Conservation (phyloP, 2,113 vertebrate species). For the Oncorhynchus mykiss region DNA sequence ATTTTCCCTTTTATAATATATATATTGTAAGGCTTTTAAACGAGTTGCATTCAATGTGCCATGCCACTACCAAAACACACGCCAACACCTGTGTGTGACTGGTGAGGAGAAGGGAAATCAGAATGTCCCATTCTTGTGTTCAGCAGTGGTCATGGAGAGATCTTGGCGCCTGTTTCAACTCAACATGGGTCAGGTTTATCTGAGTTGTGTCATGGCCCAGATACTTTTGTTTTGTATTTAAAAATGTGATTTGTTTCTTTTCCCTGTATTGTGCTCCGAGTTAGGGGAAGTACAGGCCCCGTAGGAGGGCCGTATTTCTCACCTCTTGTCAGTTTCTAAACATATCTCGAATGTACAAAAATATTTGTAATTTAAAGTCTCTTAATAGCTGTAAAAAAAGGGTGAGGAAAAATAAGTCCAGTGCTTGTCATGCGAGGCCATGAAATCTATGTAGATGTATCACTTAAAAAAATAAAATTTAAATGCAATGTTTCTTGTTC, state of each 20-base stretch:
- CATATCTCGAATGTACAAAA: conserved; percentile 62
- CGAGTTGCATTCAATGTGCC: conserved; percentile 43
- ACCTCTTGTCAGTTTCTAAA: conserved; percentile 50
- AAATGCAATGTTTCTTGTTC: conserved; percentile 39
- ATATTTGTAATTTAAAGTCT: conserved; percentile 41
- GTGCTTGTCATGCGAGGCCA: conserved; percentile 69
- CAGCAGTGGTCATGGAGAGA: conserved; percentile 8
- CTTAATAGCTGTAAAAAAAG: conserved; percentile 54
- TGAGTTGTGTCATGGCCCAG: conserved; percentile 17
- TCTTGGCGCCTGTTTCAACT: neutral
- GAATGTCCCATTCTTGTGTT: conserved; percentile 8
- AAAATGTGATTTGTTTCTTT: neutral
- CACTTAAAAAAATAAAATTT: conserved; percentile 68
- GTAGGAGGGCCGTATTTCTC: conserved; percentile 40
- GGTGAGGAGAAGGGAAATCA: conserved; percentile 13
- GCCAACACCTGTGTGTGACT: conserved; percentile 30
- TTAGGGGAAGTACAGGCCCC: conserved; percentile 15
- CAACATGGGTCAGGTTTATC: conserved; percentile 20
- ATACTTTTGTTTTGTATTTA: conserved; percentile 23
- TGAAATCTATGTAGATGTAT: conserved; percentile 69
- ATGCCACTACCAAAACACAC: conserved; percentile 52
- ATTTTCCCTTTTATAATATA: neutral
- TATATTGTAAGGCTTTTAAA: conserved; percentile 19
- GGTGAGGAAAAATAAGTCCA: conserved; percentile 32
- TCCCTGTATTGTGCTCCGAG: conserved; percentile 4